Base-by-base conservation (phyloP, 2,888 invertebrate genomes). In the Erebia ligea region DNA sequence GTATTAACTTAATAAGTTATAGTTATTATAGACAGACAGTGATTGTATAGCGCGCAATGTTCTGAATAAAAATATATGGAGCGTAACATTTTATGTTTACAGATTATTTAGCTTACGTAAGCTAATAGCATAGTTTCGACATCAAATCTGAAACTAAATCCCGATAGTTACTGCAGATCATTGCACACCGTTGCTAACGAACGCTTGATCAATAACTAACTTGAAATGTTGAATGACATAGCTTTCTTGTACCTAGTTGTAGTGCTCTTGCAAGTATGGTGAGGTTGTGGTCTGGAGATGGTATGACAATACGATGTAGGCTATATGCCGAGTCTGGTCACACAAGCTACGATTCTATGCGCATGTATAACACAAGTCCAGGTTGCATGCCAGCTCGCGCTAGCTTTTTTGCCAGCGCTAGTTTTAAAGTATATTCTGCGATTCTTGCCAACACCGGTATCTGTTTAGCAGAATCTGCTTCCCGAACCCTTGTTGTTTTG, bases 161-260 rank as follows among this genome's bases (percentile, higher is more conserved):
- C 70, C 61, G 67, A 65, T 72, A 34, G 34, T 34, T 34, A 70
- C 58, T 68, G 69, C 50, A 58, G 50, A 54, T 61, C 67, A 69
- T 59, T 72, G 73, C 76, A 73, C 66, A 68, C 70, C 71, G 74
- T 73, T 72, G 74, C 73, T 67, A 73, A 67, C 70, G 72, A 75
- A 75, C 73, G 75, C 71, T 77, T 74, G 72, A 77, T 76, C 76
- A 75, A 77, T 78, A 77, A 69, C 68, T 72, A 71, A 69, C 72
- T 72, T 71, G 73, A 74, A 34, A 34, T 34, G 72, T 76, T 69
- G 72, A 72, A 69, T 72, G 73, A 73, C 72, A 72, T 76, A 74
- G 71, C 74, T 75, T 77, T 76, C 75, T 68, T 76, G 75, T 73
- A 76, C 74, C 75, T 76, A 75, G 75, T 68, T 76, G 75, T 73